Base-by-base conservation (phyloP, 2,888 invertebrate genomes). In the Hemaris fuciformis region DNA sequence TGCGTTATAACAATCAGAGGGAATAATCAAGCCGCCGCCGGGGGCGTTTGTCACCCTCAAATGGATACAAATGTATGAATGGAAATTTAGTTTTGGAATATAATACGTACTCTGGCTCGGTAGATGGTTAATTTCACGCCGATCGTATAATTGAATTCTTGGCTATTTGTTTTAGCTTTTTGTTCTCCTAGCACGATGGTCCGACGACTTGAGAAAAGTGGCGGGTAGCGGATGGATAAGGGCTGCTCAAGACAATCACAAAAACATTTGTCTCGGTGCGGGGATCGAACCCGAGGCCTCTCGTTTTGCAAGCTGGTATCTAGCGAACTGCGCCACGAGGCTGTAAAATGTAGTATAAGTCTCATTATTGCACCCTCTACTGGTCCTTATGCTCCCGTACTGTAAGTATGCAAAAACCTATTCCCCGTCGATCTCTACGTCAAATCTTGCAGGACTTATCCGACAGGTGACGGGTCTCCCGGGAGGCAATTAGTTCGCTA, bases 401-500 rank as follows among this genome's bases (percentile, higher is more conserved):
- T 4, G 38, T 4, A 20, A 20, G 4, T 5, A 6, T 18, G 6
- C 22, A 15, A 20, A 38, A 3, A 38, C 20, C 22, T 13, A 22
- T 22, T 3, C 2, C 13, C 23, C 27, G 13, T 38, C 38, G 20
- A 8, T 23, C 8, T 41, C 23, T 41, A 3, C n/a, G n/a, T 15
- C 7, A 57, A 53, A 27, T 53, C 53, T 53, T 53, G 53, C 23
- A 45, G 45, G 48, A 48, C 34, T 60, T 25, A 60, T 72, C 72
- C 65, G 75, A 74, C 75, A 73, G 73, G 73, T 73, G 72, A 67
- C 70, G 31, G 31, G 62, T 70, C 75, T 64, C 70, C 58, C 38
- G 66, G 69, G 75, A 71, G 67, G 71, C 74, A 75, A 75, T 75
- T 75, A 75, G 71, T 60, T 63, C 42, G 58, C 48, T n/a, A 42